Base-by-base conservation (phyloP, 2,888 invertebrate genomes). In the Hedya salicella region DNA sequence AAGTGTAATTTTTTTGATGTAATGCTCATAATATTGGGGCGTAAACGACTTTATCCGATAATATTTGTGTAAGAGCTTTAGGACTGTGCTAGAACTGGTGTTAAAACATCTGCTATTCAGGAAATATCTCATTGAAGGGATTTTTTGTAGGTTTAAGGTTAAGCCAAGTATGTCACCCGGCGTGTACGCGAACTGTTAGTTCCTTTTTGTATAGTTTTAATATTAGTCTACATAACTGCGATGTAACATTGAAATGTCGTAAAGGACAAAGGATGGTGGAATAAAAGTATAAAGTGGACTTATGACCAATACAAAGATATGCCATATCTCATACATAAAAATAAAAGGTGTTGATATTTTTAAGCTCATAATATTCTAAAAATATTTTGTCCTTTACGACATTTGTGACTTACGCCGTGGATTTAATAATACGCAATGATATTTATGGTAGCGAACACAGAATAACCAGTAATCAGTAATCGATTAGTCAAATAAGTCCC, bases 191-290 rank as follows among this genome's bases (percentile, higher is more conserved):
- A 87, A 86, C 85, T 81, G 79, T 86, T 90, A 91, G 91, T 91
- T 91, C 91, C 91, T 91, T 87, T 85, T 86, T 85, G 83, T 82
- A 86, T 89, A 89, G 83, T 79, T 79, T 78, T 78, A 80, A 80
- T 77, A 69, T 76, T 39, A 57, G 59, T 42, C 6, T 57, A 57
- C 17, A 39, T 30, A 49, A 46, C 14, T 32, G 60, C 21, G 48
- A 16, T 21, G 14, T 25, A 21, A 39, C 3, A 17, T 11, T 32
- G 13, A 52, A 66, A 61, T 60, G 44, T 21, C 62, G 49, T 42
- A 49, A 49, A 36, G 6, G 40, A 25, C 9, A 54, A 53, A 36
- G n/a, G 21, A n/a, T 49, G 4, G 4, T 49, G 6, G 21, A 25
- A 30, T n/a, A 17, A 30, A 21, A 48, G 1, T 0, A 21, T 13